Conservation (phyloP, 2,113 vertebrate genomes). For the Athene noctua region DNA sequence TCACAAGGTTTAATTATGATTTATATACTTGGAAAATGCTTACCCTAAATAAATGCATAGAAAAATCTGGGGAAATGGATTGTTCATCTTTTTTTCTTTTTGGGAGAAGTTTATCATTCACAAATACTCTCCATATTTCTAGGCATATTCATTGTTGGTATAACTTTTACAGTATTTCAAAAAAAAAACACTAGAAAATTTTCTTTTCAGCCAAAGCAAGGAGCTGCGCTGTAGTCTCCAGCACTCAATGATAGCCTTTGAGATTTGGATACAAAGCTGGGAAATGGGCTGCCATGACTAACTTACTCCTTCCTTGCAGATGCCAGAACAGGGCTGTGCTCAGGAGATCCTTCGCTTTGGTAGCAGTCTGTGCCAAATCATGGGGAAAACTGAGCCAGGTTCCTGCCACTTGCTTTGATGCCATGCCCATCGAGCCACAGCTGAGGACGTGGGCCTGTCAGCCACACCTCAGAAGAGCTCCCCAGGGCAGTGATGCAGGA, state of each 20-base stretch:
- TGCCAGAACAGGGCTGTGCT: not conserved
- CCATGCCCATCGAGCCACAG: not conserved
- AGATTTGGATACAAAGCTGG: not conserved
- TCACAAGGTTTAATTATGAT: not conserved
- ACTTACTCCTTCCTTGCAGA: not conserved
- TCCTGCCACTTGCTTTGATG: not conserved
- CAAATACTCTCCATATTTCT: not conserved
- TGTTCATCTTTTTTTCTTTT: not conserved
- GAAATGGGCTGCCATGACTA: not conserved
- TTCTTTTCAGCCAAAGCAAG: not conserved
- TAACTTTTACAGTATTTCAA: not conserved
- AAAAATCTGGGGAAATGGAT: not conserved
- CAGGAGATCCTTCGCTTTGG: not conserved
- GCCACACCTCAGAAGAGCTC: not conserved
- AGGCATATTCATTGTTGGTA: not conserved
- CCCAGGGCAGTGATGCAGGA: rapidly evolving
- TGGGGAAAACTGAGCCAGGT: not conserved
- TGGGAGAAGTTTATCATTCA: not conserved
- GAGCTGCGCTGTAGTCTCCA: not conserved
- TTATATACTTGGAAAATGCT: not conserved
- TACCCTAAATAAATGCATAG: not conserved
- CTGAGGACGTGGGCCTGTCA: not conserved
- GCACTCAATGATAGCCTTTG: rapidly evolving
- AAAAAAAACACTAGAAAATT: not conserved
- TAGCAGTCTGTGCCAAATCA: not conserved